These are phyloP conservation scores for Salvelinus namaycush DNA, from an alignment of 2,113 vertebrate genomes.

Conservation along the genomic window DNA sequence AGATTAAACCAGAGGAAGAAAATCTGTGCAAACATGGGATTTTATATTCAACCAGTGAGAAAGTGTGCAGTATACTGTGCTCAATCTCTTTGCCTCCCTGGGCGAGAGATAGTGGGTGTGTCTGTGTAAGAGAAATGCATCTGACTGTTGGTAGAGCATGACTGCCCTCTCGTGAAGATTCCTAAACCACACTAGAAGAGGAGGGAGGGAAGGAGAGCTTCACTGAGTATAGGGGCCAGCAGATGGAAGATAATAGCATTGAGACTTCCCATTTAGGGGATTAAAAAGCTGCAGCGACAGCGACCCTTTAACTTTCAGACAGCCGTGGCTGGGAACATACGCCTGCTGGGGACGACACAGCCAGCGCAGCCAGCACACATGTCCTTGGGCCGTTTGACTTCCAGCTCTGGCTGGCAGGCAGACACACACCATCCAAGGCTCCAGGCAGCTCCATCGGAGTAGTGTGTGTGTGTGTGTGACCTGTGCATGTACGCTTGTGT, in stretches of 20 bases:
- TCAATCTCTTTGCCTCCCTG: too few relatives aligned
- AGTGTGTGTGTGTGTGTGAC: slow-evolving; percentile 2
- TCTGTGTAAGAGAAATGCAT: too few relatives aligned
- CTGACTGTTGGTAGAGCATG: too few relatives aligned
- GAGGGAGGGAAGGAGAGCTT: not conserved
- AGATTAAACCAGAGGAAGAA: too few relatives aligned
- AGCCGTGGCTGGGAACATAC: slow-evolving; percentile 36
- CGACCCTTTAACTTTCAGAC: slow-evolving; percentile 53
- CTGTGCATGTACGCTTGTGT: not conserved
- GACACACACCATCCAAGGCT: slow-evolving; percentile 3
- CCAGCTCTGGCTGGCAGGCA: too few relatives aligned
- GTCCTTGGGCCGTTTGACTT: too few relatives aligned
- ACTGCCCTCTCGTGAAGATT: too few relatives aligned
- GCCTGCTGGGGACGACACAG: slow-evolving; percentile 31
- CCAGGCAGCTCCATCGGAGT: not conserved
- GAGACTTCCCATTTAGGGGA: slow-evolving; percentile 61
- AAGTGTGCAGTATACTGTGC: too few relatives aligned
- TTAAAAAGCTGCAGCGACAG: slow-evolving; percentile 52
- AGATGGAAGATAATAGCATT: slow-evolving; percentile 65
- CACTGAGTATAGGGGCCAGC: slow-evolving; percentile 30
- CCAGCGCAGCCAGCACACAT: not conserved
- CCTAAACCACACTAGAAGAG: not conserved
- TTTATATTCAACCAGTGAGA: too few relatives aligned
- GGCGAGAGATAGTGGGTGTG: too few relatives aligned
- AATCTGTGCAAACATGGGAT: too few relatives aligned